Evolutionary conservation across 2,888 invertebrate genomes (phyloP).

Genomic region (Agrochola litura): DNA sequence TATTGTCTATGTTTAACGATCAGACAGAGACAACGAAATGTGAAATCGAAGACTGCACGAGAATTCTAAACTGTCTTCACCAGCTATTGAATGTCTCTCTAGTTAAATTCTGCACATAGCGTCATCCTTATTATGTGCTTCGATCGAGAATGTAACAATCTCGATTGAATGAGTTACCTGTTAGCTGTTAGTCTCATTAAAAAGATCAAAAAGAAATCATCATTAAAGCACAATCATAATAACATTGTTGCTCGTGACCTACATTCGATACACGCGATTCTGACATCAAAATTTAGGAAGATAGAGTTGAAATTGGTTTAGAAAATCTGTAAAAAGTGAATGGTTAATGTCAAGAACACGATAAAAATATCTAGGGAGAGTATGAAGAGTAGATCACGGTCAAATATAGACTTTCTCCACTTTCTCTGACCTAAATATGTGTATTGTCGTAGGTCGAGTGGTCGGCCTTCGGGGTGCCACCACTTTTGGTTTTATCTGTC

Average conservation of each 20-base stretch:
- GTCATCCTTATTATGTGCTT: constrained; percentile 8
- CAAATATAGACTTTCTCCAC: constrained; percentile 86
- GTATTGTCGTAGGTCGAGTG: constrained; percentile 84
- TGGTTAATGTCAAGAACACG: constrained; percentile 78
- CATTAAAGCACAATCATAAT: constrained; percentile 74
- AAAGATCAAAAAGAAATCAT: constrained; percentile 74
- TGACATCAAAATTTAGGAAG: constrained; percentile 46
- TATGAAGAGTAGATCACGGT: constrained; percentile 85
- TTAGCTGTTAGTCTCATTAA: constrained; percentile 48
- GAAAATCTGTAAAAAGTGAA: constrained; percentile 72
- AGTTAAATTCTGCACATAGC: neutral
- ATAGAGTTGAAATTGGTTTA: constrained; percentile 69
- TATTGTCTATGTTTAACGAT: constrained; percentile 60
- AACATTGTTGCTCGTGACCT: constrained; percentile 70
- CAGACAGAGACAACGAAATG: constrained; percentile 46
- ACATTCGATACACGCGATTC: constrained; percentile 64
- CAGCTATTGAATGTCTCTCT: constrained; percentile 17
- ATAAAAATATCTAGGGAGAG: constrained; percentile 83
- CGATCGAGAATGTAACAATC: constrained; percentile 33
- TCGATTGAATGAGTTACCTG: constrained; percentile 35
- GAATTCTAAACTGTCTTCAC: constrained; percentile 45
- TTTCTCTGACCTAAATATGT: constrained; percentile 85
- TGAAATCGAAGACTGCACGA: constrained; percentile 54
- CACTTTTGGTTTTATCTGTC: constrained; percentile 87
- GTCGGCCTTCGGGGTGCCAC: constrained; percentile 82